Evolutionary conservation across 1,140 invertebrate species (phyloP).

Genomic region (Zaprionus capensis): DNA sequence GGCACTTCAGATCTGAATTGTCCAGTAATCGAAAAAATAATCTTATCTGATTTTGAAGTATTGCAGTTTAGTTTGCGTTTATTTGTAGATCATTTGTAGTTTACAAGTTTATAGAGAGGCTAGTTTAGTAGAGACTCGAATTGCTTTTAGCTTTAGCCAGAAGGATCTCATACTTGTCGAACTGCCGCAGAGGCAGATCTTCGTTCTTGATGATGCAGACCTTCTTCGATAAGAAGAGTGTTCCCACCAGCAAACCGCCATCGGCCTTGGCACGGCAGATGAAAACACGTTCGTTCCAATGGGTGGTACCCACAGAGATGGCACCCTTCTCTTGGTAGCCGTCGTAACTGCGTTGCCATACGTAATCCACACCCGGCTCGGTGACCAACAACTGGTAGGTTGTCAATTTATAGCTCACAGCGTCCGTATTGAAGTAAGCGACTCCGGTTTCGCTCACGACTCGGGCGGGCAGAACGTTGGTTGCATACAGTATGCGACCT

Average conservation of each 20-base stretch:
- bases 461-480: conserved; percentile 27
- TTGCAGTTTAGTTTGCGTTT: background rate
- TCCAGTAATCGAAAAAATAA: background rate
- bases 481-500: conserved; percentile 14
- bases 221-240: conserved; percentile 11
- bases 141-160: conserved; percentile 10
- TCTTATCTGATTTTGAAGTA: background rate
- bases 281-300: conserved; percentile 36
- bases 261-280: conserved; percentile 35
- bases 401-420: background rate
- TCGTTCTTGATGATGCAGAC: conserved; percentile 21
- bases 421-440: conserved; percentile 26
- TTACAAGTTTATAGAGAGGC: background rate
- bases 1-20: background rate
- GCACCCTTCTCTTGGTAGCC: conserved; percentile 20
- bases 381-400: conserved; percentile 22
- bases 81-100: background rate
- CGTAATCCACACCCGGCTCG: background rate
- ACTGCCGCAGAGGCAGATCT: conserved; percentile 10
- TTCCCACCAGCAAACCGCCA: conserved; percentile 29
- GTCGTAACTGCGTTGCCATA: conserved; percentile 39
- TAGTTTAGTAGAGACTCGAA: background rate
- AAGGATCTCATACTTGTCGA: conserved; percentile 37
- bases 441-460: conserved; percentile 25
- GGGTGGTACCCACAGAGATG: conserved; percentile 33